These are phyloP conservation scores for Anastatus disparis DNA, from an alignment of 1,140 invertebrate species.

Conservation along the genomic window DNA sequence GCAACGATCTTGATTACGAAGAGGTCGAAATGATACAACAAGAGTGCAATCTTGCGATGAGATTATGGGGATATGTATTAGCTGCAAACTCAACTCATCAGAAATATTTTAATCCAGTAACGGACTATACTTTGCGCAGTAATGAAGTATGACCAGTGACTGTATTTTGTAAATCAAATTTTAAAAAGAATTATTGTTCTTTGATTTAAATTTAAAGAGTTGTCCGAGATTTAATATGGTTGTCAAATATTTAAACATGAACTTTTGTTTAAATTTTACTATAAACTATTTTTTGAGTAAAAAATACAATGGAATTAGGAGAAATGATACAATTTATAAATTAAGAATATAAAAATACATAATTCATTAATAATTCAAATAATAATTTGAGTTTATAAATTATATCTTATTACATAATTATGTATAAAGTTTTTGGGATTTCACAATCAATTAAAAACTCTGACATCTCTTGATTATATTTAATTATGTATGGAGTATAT, in stretches of 20 bases:
- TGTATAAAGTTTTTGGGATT: no score
- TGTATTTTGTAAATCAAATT: no score
- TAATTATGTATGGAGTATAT: no score
- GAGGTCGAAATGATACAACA: slow-evolving; percentile 76
- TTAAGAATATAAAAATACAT: no score
- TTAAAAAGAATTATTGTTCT: neutral
- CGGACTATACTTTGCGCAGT: slow-evolving; percentile 55
- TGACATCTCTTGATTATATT: no score
- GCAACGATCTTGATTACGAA: slow-evolving; percentile 75
- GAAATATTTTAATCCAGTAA: slow-evolving; percentile 69
- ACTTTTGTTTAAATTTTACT: neutral
- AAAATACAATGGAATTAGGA: no score
- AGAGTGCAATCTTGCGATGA: slow-evolving; percentile 78
- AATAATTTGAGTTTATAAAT: no score
- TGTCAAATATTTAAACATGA: neutral
- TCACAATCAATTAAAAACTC: no score
- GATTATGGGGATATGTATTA: slow-evolving; percentile 80
- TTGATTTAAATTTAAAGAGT: neutral
- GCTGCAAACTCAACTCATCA: slow-evolving; percentile 68
- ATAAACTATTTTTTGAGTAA: neutral
- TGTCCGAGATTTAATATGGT: neutral
- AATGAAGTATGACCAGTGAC: slow-evolving; percentile 22
- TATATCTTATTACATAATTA: no score
- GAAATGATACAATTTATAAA: no score
- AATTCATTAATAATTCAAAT: no score